Conservation (phyloP, 2,797 vertebrate genomes). For the Anisognathus igniventris region DNA sequence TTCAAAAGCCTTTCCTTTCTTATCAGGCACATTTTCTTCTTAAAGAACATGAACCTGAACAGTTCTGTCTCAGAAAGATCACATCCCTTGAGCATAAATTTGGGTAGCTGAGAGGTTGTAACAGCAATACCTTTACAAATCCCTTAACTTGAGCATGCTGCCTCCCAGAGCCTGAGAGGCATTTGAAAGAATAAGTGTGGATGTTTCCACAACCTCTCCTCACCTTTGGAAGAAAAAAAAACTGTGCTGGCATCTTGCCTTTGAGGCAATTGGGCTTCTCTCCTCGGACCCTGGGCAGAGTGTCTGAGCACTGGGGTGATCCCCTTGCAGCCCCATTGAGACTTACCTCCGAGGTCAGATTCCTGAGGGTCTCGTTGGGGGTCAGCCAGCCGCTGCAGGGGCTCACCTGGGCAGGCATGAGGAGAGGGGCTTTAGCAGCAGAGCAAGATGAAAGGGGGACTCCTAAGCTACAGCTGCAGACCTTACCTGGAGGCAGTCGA, state of each 20-base stretch:
- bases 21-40: neutral
- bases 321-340: accelerated
- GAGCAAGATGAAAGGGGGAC: neutral
- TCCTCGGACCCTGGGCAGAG: neutral
- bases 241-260: accelerated
- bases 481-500: slow-evolving; percentile 75
- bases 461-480: neutral
- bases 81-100: neutral
- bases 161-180: neutral
- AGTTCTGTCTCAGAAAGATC: neutral
- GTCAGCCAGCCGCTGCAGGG: slow-evolving; percentile 77
- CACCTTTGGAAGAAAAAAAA: neutral
- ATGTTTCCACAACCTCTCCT: neutral
- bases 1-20: neutral
- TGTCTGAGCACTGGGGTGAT: accelerated
- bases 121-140: neutral
- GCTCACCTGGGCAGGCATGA: slow-evolving; percentile 53
- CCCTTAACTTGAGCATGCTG: neutral
- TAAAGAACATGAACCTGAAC: neutral
- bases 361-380: slow-evolving; percentile 73
- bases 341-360: slow-evolving; percentile 72
- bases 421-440: neutral
- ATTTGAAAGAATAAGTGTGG: neutral
- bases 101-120: neutral
- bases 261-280: neutral